Base-by-base conservation (phyloP, 2,888 invertebrate genomes). In the Melanargia galathea region DNA sequence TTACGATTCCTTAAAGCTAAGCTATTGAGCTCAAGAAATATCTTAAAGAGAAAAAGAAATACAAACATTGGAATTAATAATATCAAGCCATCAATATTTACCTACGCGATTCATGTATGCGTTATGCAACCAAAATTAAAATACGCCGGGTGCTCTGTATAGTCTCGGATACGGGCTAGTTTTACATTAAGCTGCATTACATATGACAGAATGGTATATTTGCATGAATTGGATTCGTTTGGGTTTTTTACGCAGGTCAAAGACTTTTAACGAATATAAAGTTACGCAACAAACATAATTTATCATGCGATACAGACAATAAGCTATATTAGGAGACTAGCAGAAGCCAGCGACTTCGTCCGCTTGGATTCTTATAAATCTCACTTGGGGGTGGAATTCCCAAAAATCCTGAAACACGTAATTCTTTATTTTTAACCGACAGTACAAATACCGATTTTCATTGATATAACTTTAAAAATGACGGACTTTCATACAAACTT, bases 181-280 rank as follows among this genome's bases (percentile, higher is more conserved):
- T 58, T 64, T 62, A 55, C 57, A 65, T 52, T 65, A 33, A 30
- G 61, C n/a, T 16, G 58, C 54, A 30, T 65, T 52, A 61, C 48
- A 61, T 57, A 62, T 38, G 58, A 58, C 43, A 24, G 61, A 58
- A 64, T 58, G 48, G n/a, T 51, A 46, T 58, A 61, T 64, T 61
- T 58, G 58, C 64, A 64, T 64, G 40, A 48, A 54, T 46, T 54
- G 54, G 54, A 59, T 59, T 56, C 59, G 59, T 62, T 63, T 58
- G 46, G 52, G 52, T 22, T 7, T 57, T 57, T 65, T 59, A 65
- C 49, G 57, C 62, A 48, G 62, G 60, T 65, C 62, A 65, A 62
- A 65, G 65, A 65, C 61, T 54, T 57, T 43, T 49, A 40, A 24
- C 38, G 30, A 40, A 59, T 52, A 52, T 59, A 63, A 59, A 63